Evolutionary conservation across 2,888 invertebrate genomes (phyloP), one percentile per base, ranked within the genome.

Genomic region (Siphlonurus alternatus): DNA sequence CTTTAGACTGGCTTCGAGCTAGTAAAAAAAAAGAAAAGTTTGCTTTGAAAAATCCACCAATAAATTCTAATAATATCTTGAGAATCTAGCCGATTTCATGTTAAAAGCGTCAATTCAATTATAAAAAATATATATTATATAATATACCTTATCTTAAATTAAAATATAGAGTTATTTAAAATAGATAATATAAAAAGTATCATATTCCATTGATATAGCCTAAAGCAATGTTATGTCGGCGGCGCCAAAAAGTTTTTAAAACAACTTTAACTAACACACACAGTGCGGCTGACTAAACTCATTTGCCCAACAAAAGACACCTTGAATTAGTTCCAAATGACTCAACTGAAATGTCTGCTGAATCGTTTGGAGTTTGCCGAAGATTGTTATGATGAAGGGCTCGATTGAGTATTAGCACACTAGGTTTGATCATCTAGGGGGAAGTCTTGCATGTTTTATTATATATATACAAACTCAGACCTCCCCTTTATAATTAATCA

Each of bases 271-370:
- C 5, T 10, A 15, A 38, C 5, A 38, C 38, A 38, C 5, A 38
- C 5, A 38, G 38, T 10, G 38, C 5, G 38, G 38, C 15, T 38
- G 38, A 38, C 15, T 56, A 56, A 56, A 56, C 56, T 56, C n/a
- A 56, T 56, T 56, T 56, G 5, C 56, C 56, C 5, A 5, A 56
- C 56, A 56, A 56, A 56, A 56, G 56, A 56, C 56, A 56, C 56
- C 56, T 56, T 56, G 56, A 56, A 56, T 56, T 56, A n/a, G 56
- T 56, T 56, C 56, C 56, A 56, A 56, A 56, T 56, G 56, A 56
- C 56, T 56, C 56, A 56, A 56, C 56, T 56, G 56, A 56, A 56
- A 10, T 56, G n/a, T 56, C 7, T 20, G n/a, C 20, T 56, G 20
- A 56, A 56, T 56, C 56, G 7, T 56, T 56, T 56, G n/a, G 7